Base-by-base conservation (phyloP, 2,888 invertebrate species). In the Dicranocentrus wangi region DNA sequence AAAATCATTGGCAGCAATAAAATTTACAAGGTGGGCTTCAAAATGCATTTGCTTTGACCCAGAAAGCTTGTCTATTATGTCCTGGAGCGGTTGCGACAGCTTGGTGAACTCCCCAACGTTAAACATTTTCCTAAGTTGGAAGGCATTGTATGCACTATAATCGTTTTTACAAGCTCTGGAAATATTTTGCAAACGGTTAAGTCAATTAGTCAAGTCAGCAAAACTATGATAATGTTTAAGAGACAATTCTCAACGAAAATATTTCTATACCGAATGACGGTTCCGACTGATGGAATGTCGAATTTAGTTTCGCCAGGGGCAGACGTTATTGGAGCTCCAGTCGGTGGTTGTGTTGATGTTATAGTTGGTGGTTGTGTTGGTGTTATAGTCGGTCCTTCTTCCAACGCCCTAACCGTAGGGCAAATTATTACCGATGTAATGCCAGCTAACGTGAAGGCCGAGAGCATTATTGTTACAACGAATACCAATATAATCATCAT, bases 121-220 rank as follows among this genome's bases (percentile, higher is more conserved):
- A 19, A 13, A 72, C 17, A n/a, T 43, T 55, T n/a, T 47, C 51
- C 1, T 13, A 10, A 73, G 28, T 1, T 63, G 17, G 42, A 73
- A 73, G 1, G 63, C 63, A 2, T 39, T 21, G 39, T 73, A 73
- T 7, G 63, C 63, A 42, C 73, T 73, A 5, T 53, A 2, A 28
- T 63, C 53, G 2, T 27, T 10, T 39, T 53, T 61, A 25, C 73
- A 73, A 1, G 2, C 15, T 17, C 73, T 73, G 21, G 32, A n/a
- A n/a, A n/a, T n/a, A n/a, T n/a, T n/a, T n/a, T n/a, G n/a, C n/a
- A n/a, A n/a, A n/a, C n/a, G n/a, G n/a, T n/a, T n/a, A n/a, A n/a
- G n/a, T n/a, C n/a, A n/a, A n/a, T n/a, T 17, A 21, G 27, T 25
- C 27, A 68, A n/a, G 25, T 21, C 8, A 2, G 21, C 2, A 58